Base-by-base conservation (phyloP, 2,888 invertebrate genomes). In the Nemoura dubitans region DNA sequence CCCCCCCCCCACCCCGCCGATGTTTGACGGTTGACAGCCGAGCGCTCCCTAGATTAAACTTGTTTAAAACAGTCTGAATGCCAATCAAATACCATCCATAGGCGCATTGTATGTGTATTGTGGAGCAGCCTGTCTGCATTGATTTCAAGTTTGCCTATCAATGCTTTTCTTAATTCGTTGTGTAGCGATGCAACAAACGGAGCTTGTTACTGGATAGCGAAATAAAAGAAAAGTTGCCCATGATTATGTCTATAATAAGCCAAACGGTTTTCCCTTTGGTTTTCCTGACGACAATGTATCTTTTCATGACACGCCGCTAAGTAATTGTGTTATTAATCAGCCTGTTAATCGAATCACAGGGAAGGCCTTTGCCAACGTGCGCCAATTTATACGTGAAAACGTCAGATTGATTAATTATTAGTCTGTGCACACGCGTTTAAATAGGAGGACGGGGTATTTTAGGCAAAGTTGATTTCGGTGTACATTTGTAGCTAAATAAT, bases 91-190 rank as follows among this genome's bases (percentile, higher is more conserved):
- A 26, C n/a, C 78, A 78, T 78, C 25, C 78, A 27, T 78, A 2
- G 78, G 78, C 78, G 21, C 28, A 26, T 78, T 78, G 78, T 78
- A 6, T 78, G 78, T n/a, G n/a, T n/a, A n/a, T n/a, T n/a, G n/a
- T n/a, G n/a, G n/a, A n/a, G 16, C 59, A 21, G 59, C 1, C 59
- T 59, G 59, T 59, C 14, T 59, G 16, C 14, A 59, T 21, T 59
- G 10, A 21, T 59, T 59, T 59, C 16, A 21, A 59, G 59, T 59
- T 59, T 21, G 59, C 21, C 6, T 2, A 59, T 59, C 59, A 21
- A 59, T 59, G 59, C 59, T 21, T 21, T 7, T 59, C 59, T 59
- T 59, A 59, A 59, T 21, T 59, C 59, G 59, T 59, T 14, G 59
- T 59, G 21, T 59, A 36, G 3, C 59, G 59, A 59, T 21, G 59